These are phyloP conservation scores for Eumaeus atala DNA, from an alignment of 1,140 invertebrate genomes.

Conservation along the genomic window DNA sequence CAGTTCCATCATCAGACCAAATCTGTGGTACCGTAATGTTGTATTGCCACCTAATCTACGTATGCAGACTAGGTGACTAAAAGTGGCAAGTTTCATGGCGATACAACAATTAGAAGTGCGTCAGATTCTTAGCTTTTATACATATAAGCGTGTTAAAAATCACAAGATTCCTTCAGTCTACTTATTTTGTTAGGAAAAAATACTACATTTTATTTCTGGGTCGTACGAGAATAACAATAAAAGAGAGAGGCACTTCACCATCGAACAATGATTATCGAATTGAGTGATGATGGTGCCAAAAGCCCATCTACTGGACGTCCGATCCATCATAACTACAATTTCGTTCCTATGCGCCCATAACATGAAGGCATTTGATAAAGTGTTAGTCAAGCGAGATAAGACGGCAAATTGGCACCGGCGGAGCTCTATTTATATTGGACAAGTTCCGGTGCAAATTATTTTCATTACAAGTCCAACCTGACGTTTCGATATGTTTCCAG, in stretches of 20 bases:
- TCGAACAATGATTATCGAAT: conserved; percentile 64
- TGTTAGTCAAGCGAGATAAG: conserved; percentile 10
- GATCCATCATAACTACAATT: conserved; percentile 65
- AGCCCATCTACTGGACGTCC: conserved; percentile 57
- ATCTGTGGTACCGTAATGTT: too few species aligned
- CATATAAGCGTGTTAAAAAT: too few species aligned
- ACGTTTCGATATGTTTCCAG: conserved; percentile 70
- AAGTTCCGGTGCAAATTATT: conserved; percentile 58
- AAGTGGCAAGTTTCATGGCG: too few species aligned
- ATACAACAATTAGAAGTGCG: too few species aligned
- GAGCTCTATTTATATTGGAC: conserved; percentile 36
- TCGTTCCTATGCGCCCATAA: conserved; percentile 37
- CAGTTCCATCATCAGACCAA: too few species aligned
- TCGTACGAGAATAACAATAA: conserved; percentile 37
- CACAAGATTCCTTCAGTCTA: too few species aligned
- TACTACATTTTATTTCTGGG: too few species aligned
- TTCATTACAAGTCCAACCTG: conserved; percentile 59
- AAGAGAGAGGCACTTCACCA: conserved; percentile 45
- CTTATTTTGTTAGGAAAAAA: too few species aligned
- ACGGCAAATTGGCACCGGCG: conserved; percentile 13
- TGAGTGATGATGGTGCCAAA: conserved; percentile 64
- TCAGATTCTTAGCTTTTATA: too few species aligned
- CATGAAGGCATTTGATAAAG: conserved; percentile 26
- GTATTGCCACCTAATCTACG: too few species aligned
- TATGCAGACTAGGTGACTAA: too few species aligned